Evolutionary conservation across 2,113 vertebrate species (phyloP).

Genomic region (Anguilla japonica): DNA sequence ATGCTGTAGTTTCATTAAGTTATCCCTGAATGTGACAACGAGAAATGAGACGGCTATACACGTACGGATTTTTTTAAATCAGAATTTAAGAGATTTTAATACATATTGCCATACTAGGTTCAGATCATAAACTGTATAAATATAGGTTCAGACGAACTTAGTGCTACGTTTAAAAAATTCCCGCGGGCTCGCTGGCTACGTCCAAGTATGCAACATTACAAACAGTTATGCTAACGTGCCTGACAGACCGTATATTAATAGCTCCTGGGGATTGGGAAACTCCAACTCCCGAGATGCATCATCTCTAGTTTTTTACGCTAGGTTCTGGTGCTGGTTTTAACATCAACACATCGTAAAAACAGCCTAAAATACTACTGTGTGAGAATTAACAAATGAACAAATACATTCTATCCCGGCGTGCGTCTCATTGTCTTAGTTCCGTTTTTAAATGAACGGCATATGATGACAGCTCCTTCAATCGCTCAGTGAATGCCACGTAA

Average conservation of each 20-base stretch:
- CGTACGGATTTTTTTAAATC: too few relatives aligned
- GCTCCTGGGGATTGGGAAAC: constrained; percentile 22
- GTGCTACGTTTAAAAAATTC: background rate
- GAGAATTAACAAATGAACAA: background rate
- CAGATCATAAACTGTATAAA: too few relatives aligned
- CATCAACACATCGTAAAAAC: background rate
- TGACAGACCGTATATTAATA: background rate
- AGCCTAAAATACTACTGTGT: background rate
- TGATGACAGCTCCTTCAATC: constrained; percentile 58
- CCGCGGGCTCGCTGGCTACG: background rate
- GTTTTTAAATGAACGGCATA: constrained; percentile 25
- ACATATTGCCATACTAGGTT: too few relatives aligned
- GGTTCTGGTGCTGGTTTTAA: constrained; percentile 31
- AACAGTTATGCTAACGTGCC: background rate
- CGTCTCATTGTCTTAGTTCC: constrained; percentile 34
- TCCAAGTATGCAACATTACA: background rate
- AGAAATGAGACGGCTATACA: too few relatives aligned
- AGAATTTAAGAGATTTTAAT: too few relatives aligned
- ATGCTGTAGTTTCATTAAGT: too few relatives aligned
- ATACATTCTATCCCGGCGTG: background rate
- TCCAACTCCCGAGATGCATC: constrained; percentile 54
- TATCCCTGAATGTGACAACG: too few relatives aligned
- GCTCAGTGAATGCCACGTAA: constrained; percentile 78
- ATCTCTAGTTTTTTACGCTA: background rate
- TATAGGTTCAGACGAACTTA: background rate